Evolutionary conservation across 2,113 vertebrate species (phyloP).

Genomic region (Fukomys damarensis): DNA sequence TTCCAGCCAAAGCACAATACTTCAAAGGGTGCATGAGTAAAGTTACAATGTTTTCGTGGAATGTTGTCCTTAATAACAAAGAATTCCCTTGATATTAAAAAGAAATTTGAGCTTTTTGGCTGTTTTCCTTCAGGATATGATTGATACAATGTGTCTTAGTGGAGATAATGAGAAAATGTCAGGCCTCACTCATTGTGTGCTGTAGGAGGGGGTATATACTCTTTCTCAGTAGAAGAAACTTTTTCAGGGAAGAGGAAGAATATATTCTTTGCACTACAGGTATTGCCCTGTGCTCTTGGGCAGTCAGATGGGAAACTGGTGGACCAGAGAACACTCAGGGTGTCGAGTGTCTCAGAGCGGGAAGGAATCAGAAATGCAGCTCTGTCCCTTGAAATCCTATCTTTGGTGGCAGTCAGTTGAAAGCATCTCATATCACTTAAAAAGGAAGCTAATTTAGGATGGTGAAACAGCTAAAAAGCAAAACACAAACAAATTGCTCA

Average conservation of each 20-base stretch:
- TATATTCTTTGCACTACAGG: neutral
- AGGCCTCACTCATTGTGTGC: neutral
- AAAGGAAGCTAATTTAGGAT: slow-evolving; percentile 57
- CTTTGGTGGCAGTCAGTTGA: neutral
- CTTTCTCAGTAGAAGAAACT: slow-evolving; percentile 18
- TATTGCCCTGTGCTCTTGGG: neutral
- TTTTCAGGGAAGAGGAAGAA: neutral
- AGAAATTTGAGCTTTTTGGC: neutral
- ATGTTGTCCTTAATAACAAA: neutral
- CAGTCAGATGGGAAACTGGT: neutral
- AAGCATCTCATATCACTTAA: neutral
- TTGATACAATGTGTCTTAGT: neutral
- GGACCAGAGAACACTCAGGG: neutral
- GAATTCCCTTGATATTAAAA: neutral
- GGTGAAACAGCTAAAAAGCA: slow-evolving; percentile 5
- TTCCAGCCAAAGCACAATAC: neutral
- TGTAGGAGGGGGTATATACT: neutral
- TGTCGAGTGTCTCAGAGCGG: neutral
- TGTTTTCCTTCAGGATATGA: neutral
- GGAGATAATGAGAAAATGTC: slow-evolving; percentile 14
- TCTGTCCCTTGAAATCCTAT: slow-evolving; percentile 2
- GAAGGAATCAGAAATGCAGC: slow-evolving; percentile 4
- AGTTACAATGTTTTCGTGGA: neutral
- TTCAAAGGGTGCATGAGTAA: neutral
- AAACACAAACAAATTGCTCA: neutral